phyloP scores from a whole-genome alignment of 2,113 vertebrate genomes.

The Narcine bancroftii region DNA sequence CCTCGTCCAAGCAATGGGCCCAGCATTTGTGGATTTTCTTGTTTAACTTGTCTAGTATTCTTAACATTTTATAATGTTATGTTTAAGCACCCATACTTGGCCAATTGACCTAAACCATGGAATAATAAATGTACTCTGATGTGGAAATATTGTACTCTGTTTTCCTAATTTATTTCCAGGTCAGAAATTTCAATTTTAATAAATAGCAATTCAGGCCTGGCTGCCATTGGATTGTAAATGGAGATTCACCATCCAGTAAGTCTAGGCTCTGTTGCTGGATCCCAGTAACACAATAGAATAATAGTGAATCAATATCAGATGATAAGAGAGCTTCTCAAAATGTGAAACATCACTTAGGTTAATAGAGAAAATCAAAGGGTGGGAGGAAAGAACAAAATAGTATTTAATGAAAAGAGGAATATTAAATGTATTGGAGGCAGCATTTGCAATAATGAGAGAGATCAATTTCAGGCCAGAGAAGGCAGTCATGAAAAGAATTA shows the following conservation, averaged over 20 bases:
- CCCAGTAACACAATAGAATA: too few species aligned
- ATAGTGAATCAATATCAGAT: background rate
- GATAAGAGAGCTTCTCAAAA: background rate
- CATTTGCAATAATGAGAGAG: background rate
- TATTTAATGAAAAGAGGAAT: background rate
- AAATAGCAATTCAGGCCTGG: too few species aligned
- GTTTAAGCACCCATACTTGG: background rate
- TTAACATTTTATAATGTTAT: background rate
- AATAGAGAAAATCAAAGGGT: background rate
- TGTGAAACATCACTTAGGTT: background rate
- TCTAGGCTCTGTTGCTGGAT: too few species aligned
- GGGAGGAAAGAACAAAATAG: background rate
- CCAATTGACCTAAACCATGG: background rate
- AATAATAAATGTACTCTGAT: too few species aligned
- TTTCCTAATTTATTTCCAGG: too few species aligned
- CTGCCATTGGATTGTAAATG: too few species aligned
- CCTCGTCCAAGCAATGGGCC: too few species aligned
- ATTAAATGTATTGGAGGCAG: background rate
- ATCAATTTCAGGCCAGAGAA: background rate
- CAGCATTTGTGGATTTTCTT: too few species aligned
- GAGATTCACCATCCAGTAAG: too few species aligned
- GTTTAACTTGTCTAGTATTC: too few species aligned
- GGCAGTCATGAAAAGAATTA: background rate
- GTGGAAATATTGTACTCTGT: background rate
- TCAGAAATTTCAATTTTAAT: too few species aligned